Evolutionary conservation across 1,140 invertebrate species (phyloP), one percentile per base, ranked within the genome.

Genomic region (Drosophila carrolli): DNA sequence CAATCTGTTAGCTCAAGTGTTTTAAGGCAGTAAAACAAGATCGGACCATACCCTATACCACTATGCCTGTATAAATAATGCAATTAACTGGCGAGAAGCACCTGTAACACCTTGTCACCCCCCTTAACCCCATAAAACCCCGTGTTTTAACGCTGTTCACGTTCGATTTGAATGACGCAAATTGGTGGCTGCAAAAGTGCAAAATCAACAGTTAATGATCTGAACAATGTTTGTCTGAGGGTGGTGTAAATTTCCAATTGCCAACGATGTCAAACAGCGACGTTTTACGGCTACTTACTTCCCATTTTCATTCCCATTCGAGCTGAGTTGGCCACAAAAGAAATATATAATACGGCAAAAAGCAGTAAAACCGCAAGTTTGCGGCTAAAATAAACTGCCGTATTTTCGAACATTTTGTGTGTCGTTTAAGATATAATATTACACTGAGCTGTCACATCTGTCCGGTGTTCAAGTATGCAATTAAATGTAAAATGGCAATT

Each of bases 131-230:
- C 47, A n/a, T 19, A 4, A 41, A 43, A 27, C 29, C 14, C 23
- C n/a, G 5, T 14, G 13, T 9, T 27, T 38, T 37, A 23, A 46
- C 44, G 41, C 71, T 35, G 50, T 44, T 71, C 63, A 85, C 81
- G 77, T 73, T 85, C 81, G 82, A 85, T 67, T 81, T 67, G 82
- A 85, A 85, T 85, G 82, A 85, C 82, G 82, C 75, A 85, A 60
- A 81, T 72, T 67, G 61, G 44, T 23, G 50, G 40, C 55, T 68
- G 56, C n/a, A 74, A 73, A 85, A 71, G 74, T 85, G 81, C 67
- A 80, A 80, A 80, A 55, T 54, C 62, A 84, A 81, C 62, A 66
- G 59, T 62, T 78, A 78, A 81, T 81, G 81, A 85, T 78, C 68
- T 55, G 57, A 72, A 81, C 68, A 70, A 48, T 81, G 58, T 85